Evolutionary conservation across 2,797 vertebrate genomes (phyloP).

Genomic region (Apogon talboti): DNA sequence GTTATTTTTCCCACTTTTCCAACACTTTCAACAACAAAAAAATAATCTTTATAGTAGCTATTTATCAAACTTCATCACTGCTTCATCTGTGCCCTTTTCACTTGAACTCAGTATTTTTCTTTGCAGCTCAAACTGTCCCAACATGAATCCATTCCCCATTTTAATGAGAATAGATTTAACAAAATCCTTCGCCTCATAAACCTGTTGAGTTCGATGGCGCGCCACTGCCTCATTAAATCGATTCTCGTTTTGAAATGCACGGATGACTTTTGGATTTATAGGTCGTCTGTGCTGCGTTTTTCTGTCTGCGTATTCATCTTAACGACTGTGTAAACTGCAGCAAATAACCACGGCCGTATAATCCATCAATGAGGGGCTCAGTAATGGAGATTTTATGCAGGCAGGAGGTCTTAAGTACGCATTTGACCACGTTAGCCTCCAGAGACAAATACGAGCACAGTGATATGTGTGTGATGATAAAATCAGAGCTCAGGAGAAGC

Average conservation of each 20-base stretch:
- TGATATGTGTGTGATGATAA: neutral
- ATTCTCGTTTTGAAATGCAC: conserved; percentile 29
- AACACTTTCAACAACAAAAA: too few relatives aligned
- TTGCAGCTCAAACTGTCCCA: neutral
- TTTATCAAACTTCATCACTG: conserved; percentile 8
- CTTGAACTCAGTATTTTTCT: neutral
- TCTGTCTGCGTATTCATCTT: conserved; percentile 23
- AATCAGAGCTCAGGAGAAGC: neutral
- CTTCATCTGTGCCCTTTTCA: conserved; percentile 5
- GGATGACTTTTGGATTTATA: conserved; percentile 43
- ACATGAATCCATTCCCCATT: conserved; percentile 1
- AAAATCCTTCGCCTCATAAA: conserved; percentile 3
- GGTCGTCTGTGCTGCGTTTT: neutral
- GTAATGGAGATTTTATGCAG: conserved; percentile 42
- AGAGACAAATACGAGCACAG: conserved; percentile 14
- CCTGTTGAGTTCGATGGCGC: conserved; percentile 11
- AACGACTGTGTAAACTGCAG: conserved; percentile 32
- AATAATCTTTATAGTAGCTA: neutral
- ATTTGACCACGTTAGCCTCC: conserved; percentile 3
- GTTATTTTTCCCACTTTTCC: too few relatives aligned
- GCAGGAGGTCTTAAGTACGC: conserved; percentile 3
- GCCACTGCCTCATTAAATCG: conserved; percentile 27
- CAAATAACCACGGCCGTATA: conserved; percentile 18
- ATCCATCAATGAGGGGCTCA: conserved; percentile 21
- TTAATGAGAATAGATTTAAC: conserved; percentile 25